phyloP scores from a whole-genome alignment of 2,113 vertebrate genomes.

The Nyctibius bracteatus region DNA sequence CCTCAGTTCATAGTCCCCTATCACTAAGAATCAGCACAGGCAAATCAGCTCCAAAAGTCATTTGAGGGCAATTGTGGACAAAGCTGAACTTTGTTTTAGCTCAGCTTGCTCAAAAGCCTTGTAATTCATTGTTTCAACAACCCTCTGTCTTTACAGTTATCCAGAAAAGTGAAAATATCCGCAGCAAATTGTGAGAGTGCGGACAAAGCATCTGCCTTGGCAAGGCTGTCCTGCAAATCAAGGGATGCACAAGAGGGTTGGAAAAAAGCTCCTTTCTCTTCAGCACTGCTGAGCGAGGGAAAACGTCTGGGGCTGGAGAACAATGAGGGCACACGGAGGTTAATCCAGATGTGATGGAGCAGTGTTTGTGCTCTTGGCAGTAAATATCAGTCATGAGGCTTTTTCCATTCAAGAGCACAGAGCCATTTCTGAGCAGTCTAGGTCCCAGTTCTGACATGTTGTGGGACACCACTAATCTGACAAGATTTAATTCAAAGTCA shows the following conservation, averaged over 20 bases:
- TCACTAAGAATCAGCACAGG: not conserved
- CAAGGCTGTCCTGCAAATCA: not conserved
- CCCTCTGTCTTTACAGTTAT: not conserved
- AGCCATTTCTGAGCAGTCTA: not conserved
- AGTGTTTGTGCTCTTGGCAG: not conserved
- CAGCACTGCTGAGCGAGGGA: not conserved
- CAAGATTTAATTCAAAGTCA: not conserved
- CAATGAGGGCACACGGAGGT: fast-evolving
- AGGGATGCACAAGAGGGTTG: not conserved
- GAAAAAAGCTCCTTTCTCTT: not conserved
- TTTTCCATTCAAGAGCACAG: not conserved
- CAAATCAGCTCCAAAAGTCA: not conserved
- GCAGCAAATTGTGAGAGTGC: not conserved
- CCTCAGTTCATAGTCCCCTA: not conserved
- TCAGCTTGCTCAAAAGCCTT: not conserved
- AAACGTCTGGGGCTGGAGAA: not conserved
- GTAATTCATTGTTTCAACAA: not conserved
- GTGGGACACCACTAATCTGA: not conserved
- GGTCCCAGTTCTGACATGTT: not conserved
- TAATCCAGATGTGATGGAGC: not conserved
- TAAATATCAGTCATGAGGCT: not conserved
- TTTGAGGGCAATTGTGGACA: not conserved
- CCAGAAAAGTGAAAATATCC: not conserved
- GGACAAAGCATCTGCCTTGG: not conserved
- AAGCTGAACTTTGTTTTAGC: not conserved